Percentiles rank a stretch among this genome's conserved stretches.
Conservation (phyloP, 2,888 invertebrate genomes). For the Cryptosula pallasiana region DNA sequence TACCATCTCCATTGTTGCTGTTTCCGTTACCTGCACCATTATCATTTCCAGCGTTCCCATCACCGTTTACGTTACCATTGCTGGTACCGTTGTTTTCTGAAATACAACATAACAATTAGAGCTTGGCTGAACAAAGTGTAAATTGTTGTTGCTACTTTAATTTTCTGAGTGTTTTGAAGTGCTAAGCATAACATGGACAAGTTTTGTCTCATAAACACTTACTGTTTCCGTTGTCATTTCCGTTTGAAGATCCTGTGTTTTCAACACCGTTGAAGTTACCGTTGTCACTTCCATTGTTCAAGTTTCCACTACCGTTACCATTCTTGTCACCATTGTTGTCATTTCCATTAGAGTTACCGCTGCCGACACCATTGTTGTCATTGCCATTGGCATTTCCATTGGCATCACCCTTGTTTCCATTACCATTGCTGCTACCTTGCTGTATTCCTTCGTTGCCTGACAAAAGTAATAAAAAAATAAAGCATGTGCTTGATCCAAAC, state of each 20-base stretch:
- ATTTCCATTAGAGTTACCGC: constrained; percentile 17
- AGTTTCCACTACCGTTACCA: constrained; percentile 5
- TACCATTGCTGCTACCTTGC: constrained; percentile 18
- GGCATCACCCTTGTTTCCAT: background rate
- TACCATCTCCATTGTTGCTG: constrained; percentile 26
- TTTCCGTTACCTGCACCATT: constrained; percentile 16
- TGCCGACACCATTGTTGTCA: constrained; percentile 8
- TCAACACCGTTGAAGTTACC: constrained; percentile 18
- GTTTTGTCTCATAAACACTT: background rate
- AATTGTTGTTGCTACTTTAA: too few relatives aligned
- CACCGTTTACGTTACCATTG: constrained; percentile 7
- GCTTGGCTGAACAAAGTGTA: too few relatives aligned
- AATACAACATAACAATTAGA: too few relatives aligned
- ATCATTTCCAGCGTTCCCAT: constrained; percentile 6
- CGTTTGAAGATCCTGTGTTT: constrained; percentile 1
- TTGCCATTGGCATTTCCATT: constrained; percentile 22
- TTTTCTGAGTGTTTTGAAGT: too few relatives aligned
- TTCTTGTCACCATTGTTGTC: background rate
- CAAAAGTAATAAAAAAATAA: too few relatives aligned
- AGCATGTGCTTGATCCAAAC: too few relatives aligned
- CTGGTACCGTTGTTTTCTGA: constrained; percentile 20
- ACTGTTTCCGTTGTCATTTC: constrained; percentile 19
- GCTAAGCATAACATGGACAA: too few relatives aligned
- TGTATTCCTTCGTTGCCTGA: background rate
- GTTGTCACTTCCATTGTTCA: constrained; percentile 15